phyloP scores from a whole-genome alignment of 2,888 invertebrate genomes.

The Rhagonycha fulva region DNA sequence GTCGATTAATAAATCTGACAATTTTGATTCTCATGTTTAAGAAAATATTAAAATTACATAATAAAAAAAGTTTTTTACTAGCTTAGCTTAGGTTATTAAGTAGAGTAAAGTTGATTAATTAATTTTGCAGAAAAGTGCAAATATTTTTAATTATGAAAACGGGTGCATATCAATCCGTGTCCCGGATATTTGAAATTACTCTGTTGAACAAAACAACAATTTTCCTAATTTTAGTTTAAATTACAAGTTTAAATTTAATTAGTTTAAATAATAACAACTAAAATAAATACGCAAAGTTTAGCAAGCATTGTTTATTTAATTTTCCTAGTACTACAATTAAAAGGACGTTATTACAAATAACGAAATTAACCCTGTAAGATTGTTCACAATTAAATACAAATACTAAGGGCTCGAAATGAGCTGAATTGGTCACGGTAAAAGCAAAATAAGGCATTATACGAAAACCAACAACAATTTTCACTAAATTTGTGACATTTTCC shows the following conservation, averaged over 20 bases:
- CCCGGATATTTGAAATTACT: background rate
- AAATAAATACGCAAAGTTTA: background rate
- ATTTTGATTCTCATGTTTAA: no score
- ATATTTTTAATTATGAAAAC: background rate
- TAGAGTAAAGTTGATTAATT: no score
- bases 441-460: constrained; percentile 18
- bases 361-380: constrained; percentile 14
- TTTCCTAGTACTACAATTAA: constrained; percentile 9
- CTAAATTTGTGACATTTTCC: constrained; percentile 16
- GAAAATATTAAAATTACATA: no score
- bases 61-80: no score
- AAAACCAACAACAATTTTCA: constrained; percentile 19
- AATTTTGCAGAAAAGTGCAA: no score
- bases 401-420: constrained; percentile 19
- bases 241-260: background rate
- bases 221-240: background rate
- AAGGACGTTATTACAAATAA: constrained; percentile 15
- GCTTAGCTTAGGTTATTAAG: no score
- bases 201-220: background rate
- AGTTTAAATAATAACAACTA: background rate
- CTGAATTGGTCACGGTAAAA: constrained; percentile 19
- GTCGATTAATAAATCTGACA: no score
- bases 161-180: background rate
- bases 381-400: constrained; percentile 25
- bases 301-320: constrained; percentile 7